These are phyloP conservation scores for Spisula subtruncata DNA, from an alignment of 2,888 invertebrate genomes.

Conservation along the genomic window DNA sequence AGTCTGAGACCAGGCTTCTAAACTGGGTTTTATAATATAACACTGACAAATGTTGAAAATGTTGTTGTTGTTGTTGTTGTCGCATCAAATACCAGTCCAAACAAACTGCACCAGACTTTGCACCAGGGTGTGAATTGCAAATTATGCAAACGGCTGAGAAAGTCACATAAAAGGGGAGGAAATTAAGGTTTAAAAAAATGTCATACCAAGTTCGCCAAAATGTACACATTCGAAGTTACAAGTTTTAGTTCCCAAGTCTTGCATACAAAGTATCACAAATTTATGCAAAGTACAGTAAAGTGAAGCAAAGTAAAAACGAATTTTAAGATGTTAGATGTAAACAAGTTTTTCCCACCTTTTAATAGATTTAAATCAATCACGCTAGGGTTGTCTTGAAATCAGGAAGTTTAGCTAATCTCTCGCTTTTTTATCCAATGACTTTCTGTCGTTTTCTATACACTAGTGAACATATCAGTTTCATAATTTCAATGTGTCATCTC, in stretches of 20 bases:
- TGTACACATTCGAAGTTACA: neutral
- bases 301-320: neutral
- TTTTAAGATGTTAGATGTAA: neutral
- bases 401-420: neutral
- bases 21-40: no score
- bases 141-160: neutral
- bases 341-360: conserved; percentile 22
- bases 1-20: no score
- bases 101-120: no score
- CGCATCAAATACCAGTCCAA: no score
- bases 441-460: neutral
- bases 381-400: neutral
- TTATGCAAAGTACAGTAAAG: conserved; percentile 21
- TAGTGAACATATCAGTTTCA: neutral
- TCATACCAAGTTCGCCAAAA: neutral
- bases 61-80: no score
- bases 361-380: conserved; percentile 17
- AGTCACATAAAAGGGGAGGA: neutral
- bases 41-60: no score
- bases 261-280: neutral
- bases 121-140: no score
- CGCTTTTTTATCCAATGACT: neutral
- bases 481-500: conserved; percentile 15
- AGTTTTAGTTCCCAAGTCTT: neutral
- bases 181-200: neutral